Base-by-base conservation (phyloP, 1,140 invertebrate genomes). In the Ceratina calcarata region DNA sequence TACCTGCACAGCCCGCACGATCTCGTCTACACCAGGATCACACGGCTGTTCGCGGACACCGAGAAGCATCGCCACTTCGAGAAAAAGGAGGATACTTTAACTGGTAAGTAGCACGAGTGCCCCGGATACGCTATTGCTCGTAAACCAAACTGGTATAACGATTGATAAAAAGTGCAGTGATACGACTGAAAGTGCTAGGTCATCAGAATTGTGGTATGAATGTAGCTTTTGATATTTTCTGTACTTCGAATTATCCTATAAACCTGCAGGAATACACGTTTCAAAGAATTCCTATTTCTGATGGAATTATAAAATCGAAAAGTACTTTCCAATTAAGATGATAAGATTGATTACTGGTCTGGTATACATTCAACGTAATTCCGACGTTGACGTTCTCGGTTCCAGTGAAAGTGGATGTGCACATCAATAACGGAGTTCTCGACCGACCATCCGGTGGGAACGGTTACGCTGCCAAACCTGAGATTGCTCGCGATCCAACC, bases 1-100 rank as follows among this genome's bases (percentile, higher is more conserved):
- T 98, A 97, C 86, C 93, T 98, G 51, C 97, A 98, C 91, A 96
- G 96, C 88, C 97, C 95, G 37, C 95, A 94, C 91, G 95, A 97
- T 79, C 93, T 96, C 57, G 94, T 95, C 7, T 96, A 97, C 88
- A 96, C 96, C 85, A 94, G 96, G 61, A 96, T 97, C 67, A 95
- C 96, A 57, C 96, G 97, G 87, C 92, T 98, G 57, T 98, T 98
- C 90, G 95, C 90, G 75, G 90, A 92, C 10, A 82, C 76, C 61
- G 90, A 88, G 72, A 88, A 88, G 79, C 73, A 87, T 15, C 86
- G 88, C 15, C 90, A 91, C 78, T 51, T 66, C 0, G 90, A 92
- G 53, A 90, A 88, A 81, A 93, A 91, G 80, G 92, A 92, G 66
- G 92, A 93, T 37, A 90, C 91, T 86, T 69, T 92, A 80, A 93